Evolutionary conservation across 2,888 invertebrate genomes (phyloP), one percentile per base, ranked within the genome.

Genomic region (Danaus chrysippus): DNA sequence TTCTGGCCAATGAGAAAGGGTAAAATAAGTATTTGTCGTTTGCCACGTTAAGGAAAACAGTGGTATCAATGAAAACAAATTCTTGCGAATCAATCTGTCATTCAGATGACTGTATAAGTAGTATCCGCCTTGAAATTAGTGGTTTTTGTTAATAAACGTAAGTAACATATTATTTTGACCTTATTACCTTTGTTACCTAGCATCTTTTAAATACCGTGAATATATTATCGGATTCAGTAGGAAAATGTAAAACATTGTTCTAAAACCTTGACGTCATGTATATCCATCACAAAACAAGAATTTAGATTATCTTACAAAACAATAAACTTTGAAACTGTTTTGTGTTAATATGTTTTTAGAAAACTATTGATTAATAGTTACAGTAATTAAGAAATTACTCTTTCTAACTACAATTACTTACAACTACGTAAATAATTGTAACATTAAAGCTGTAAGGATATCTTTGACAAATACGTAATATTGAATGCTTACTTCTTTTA

Each of bases 61-160:
- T 61, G 58, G 49, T 59, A 61, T 71, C 69, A 80, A 73, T 68
- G 74, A 81, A 81, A 84, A 83, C 84, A 80, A 81, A 77, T 81
- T 83, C 75, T 77, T 73, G 72, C 70, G 70, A 67, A 68, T 67
- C 74, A 76, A 81, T 72, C 80, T 84, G 86, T 86, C 85, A 86
- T 81, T 82, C 76, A 83, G 83, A 85, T 88, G 88, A 88, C 87
- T 88, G 86, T 86, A 82, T 84, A 83, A 77, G 84, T 81, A 78
- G 79, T 80, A 81, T 86, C 87, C 86, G 84, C 85, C 83, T 86
- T 81, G 73, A 81, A 76, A 77, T 80, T 73, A 72, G 75, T 77
- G 69, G 75, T 81, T 75, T 78, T 76, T 70, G 71, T 74, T 76
- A 72, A 69, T 70, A 74, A 73, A 81, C 79, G 86, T 86, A 83